Percentiles rank a stretch among this genome's conserved stretches.
Evolutionary conservation across 1,140 invertebrate species (phyloP).

Genomic region (Ctenoplectra terminalis): DNA sequence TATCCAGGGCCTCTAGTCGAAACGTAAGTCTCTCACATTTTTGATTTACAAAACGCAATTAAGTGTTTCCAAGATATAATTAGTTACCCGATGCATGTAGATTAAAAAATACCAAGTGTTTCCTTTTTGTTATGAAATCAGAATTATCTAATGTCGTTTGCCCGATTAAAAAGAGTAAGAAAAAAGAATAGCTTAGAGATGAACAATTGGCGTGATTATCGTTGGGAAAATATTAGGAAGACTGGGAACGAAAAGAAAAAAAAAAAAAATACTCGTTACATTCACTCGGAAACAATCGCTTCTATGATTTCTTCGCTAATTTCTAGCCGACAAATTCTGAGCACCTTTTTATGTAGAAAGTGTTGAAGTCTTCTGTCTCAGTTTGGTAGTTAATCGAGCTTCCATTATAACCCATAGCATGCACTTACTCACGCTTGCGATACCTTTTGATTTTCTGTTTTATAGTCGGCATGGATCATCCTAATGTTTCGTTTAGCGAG

Average conservation of each 20-base stretch:
- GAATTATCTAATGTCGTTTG: constrained; percentile 16
- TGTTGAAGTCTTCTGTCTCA: constrained; percentile 50
- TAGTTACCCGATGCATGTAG: constrained; percentile 51
- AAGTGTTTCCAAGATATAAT: constrained; percentile 37
- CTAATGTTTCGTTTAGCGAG: constrained; percentile 38
- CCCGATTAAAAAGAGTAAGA: not conserved
- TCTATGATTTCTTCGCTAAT: constrained; percentile 50
- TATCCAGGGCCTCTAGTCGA: constrained; percentile 91
- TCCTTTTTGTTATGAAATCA: constrained; percentile 29
- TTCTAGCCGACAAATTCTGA: constrained; percentile 42
- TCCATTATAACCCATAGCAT: constrained; percentile 60
- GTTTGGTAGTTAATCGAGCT: constrained; percentile 63
- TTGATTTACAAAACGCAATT: constrained; percentile 3
- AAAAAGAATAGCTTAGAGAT: not conserved
- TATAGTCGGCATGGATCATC: constrained; percentile 62
- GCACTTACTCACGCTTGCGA: constrained; percentile 62
- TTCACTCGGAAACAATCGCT: constrained; percentile 39
- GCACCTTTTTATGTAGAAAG: constrained; percentile 55
- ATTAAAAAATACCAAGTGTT: constrained; percentile 30
- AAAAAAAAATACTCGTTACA: constrained; percentile 32
- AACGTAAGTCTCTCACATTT: constrained; percentile 86
- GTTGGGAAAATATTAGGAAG: not conserved
- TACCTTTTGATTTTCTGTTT: constrained; percentile 36
- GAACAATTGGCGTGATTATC: not conserved
- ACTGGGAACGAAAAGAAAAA: not conserved